phyloP scores from a whole-genome alignment of 2,888 invertebrate genomes.

The Ichneumoninae sp. region DNA sequence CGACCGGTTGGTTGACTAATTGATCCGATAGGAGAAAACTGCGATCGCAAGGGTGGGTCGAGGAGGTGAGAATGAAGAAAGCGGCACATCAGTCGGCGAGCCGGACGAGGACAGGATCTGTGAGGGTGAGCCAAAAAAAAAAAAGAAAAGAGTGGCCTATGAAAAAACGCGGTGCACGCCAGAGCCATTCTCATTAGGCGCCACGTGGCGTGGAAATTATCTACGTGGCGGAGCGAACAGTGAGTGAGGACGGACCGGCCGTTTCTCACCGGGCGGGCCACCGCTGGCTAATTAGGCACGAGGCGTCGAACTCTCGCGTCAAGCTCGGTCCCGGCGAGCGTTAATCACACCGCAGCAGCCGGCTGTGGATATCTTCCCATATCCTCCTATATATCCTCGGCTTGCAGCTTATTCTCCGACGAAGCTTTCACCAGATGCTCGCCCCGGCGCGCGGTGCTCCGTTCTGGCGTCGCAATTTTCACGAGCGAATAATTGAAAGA shows the following conservation, averaged over 20 bases:
- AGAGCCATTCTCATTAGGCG: slow-evolving; percentile 77
- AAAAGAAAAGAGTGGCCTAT: slow-evolving; percentile 46
- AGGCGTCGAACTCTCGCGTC: slow-evolving; percentile 77
- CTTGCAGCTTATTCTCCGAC: not conserved
- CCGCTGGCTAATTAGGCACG: slow-evolving; percentile 79
- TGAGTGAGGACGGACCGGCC: slow-evolving; percentile 71
- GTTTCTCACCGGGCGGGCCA: slow-evolving; percentile 72
- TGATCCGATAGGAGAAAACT: no score
- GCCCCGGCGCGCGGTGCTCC: slow-evolving; percentile 19
- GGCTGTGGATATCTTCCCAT: slow-evolving; percentile 49
- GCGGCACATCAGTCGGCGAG: no score
- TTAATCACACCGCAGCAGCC: slow-evolving; percentile 70
- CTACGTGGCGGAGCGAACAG: slow-evolving; percentile 70
- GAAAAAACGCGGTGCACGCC: slow-evolving; percentile 72
- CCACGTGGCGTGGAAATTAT: slow-evolving; percentile 81
- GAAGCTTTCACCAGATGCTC: slow-evolving; percentile 53
- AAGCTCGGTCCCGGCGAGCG: slow-evolving; percentile 65
- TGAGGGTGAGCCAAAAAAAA: slow-evolving; percentile 13
- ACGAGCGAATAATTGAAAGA: slow-evolving; percentile 19
- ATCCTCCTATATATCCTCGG: slow-evolving; percentile 33
- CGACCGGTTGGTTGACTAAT: no score
- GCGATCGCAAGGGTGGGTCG: no score
- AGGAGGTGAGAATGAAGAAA: no score
- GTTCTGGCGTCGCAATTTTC: slow-evolving; percentile 30
- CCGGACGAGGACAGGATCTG: no score